Base-by-base conservation (phyloP, 2,113 vertebrate species). In the Mellivora capensis region DNA sequence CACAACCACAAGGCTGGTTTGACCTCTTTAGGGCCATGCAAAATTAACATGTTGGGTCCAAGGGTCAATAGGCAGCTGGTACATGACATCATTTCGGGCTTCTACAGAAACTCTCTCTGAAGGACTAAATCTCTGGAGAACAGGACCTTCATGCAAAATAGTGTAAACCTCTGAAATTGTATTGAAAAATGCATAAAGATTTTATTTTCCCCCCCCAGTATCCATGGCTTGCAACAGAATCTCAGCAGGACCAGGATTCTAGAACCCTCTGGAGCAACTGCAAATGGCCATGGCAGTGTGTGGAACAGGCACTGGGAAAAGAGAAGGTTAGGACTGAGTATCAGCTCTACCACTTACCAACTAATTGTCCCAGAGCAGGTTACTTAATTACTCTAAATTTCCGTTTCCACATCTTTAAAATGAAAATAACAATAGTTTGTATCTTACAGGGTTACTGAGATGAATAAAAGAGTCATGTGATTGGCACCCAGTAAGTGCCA, bases 101-200 rank as follows among this genome's bases (percentile, higher is more conserved):
- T 95, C 37, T 59, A 86, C 72, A 80, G 67, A 74, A 79, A 84
- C 5, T 74, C 3, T 62, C 21, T 61, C 49, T 72, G 21, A 71
- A 96, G 67, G 47, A 91, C 52, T 47, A 14, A 20, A 29, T 54
- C 37, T 27, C 85, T 47, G 20, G n/a, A 77, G 37, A 72, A 34
- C 31, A 13, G 31, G 15, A n/a, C 37, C n/a, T 76, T 86, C 13
- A 31, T 12, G 39, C 12, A 87, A 91, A 83, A 49, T 74, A 90
- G 17, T 39, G n/a, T 23, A 20, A 91, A 37, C 37, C 34, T 94
- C 39, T 81, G 52, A 69, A 93, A 81, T 23, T 79, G 77, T 94
- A 20, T 67, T 29, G 11, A 80, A 39, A 93, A 93, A 4, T 64
- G 5, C 31, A 42, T 9, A 80, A 29, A 15, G 62, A 8, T 17